phyloP scores from a whole-genome alignment of 2,888 invertebrate species.

The Lagria hirta region DNA sequence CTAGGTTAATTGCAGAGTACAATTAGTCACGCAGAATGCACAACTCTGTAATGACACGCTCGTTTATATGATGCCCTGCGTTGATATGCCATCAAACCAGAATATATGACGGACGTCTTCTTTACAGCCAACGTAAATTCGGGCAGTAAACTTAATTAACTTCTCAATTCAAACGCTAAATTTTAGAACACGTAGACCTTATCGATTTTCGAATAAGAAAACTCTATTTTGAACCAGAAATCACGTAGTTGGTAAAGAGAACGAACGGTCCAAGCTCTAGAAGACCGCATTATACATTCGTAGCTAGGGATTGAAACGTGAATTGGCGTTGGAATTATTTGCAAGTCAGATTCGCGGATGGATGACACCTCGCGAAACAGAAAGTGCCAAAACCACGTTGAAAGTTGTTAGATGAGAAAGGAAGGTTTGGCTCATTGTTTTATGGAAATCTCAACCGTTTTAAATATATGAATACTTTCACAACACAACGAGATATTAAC shows the following conservation, averaged over 20 bases:
- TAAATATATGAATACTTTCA: conserved; percentile 28
- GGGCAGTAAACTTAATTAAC: conserved; percentile 17
- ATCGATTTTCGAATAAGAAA: conserved; percentile 4
- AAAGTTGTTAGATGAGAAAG: conserved; percentile 12
- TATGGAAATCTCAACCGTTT: conserved; percentile 23
- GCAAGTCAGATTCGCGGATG: conserved; percentile 42
- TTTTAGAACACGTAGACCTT: conserved; percentile 10
- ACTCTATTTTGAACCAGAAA: conserved; percentile 6
- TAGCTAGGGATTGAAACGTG: conserved; percentile 45
- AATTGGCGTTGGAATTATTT: conserved; percentile 41
- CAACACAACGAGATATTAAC: too few relatives aligned
- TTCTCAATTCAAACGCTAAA: conserved; percentile 6
- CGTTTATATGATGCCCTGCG: conserved; percentile 37
- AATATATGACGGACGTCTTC: conserved; percentile 23
- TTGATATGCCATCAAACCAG: conserved; percentile 27
- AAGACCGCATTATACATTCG: conserved; percentile 44
- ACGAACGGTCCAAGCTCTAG: conserved; percentile 6
- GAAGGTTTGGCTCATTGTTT: conserved; percentile 21
- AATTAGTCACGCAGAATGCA: conserved; percentile 45
- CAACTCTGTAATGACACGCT: conserved; percentile 40
- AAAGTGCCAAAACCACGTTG: conserved; percentile 40
- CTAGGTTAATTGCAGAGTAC: conserved; percentile 43
- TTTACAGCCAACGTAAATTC: conserved; percentile 17
- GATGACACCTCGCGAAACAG: conserved; percentile 40
- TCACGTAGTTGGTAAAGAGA: conserved; percentile 10